phyloP scores from a whole-genome alignment of 2,797 vertebrate genomes.

The Xerus rutilus region DNA sequence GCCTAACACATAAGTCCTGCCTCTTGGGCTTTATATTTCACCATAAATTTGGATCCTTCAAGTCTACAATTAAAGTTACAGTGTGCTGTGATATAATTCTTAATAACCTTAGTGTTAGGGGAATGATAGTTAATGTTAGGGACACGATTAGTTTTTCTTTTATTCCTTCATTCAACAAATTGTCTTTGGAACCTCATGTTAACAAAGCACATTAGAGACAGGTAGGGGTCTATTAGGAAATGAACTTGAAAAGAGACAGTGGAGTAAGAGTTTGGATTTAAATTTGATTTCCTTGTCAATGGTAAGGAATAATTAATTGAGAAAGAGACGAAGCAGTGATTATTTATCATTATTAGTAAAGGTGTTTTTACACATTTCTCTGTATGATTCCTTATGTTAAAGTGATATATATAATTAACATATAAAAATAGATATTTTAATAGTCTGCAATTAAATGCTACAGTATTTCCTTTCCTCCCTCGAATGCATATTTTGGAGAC shows the following conservation, averaged over 20 bases:
- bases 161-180: not conserved
- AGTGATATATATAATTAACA: conserved; percentile 15
- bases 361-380: conserved; percentile 13
- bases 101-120: not conserved
- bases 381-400: not conserved
- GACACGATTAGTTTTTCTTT: not conserved
- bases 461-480: not conserved
- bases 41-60: not conserved
- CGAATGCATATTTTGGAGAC: conserved; percentile 10
- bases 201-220: not conserved
- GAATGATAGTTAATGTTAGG: not conserved
- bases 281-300: conserved; percentile 1
- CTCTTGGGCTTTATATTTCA: not conserved
- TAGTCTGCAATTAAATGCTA: conserved; percentile 8
- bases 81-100: not conserved
- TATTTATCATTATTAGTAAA: conserved; percentile 25
- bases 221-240: not conserved
- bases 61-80: not conserved
- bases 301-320: not conserved
- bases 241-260: not conserved
- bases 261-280: not conserved
- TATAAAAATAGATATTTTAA: not conserved
- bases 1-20: not conserved
- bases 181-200: conserved; percentile 12
- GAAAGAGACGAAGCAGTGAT: not conserved